These are phyloP conservation scores for Acipenser ruthenus DNA, from an alignment of 2,797 vertebrate genomes.

Conservation along the genomic window DNA sequence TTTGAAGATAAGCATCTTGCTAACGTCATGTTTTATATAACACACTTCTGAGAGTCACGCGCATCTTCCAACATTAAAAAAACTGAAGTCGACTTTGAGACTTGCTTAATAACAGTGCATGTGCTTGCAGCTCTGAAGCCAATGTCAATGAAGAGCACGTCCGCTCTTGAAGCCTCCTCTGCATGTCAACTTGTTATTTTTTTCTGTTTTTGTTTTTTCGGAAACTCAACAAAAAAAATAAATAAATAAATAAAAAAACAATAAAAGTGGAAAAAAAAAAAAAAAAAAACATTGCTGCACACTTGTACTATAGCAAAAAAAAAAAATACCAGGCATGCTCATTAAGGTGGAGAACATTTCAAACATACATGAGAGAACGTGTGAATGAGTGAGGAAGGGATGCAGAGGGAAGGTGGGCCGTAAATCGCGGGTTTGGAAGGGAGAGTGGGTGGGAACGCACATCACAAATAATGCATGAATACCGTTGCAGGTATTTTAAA, in stretches of 20 bases:
- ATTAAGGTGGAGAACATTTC: slow-evolving; percentile 27
- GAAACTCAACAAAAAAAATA: slow-evolving; percentile 26
- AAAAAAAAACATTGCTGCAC: slow-evolving; percentile 21
- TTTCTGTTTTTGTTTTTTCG: slow-evolving; percentile 30
- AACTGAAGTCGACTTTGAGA: slow-evolving; percentile 23
- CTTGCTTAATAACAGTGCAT: slow-evolving; percentile 49
- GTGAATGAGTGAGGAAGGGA: slow-evolving; percentile 4
- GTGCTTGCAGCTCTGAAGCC: slow-evolving; percentile 58
- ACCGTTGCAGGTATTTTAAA: slow-evolving; percentile 66
- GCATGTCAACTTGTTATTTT: slow-evolving; percentile 50
- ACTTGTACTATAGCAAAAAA: slow-evolving; percentile 32
- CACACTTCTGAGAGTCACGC: slow-evolving; percentile 55
- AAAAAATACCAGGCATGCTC: slow-evolving; percentile 53
- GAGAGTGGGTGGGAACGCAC: slow-evolving; percentile 31
- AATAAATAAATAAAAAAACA: slow-evolving; percentile 23
- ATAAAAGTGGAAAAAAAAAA: neutral
- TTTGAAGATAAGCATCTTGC: slow-evolving; percentile 13
- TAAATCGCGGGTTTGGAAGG: neutral
- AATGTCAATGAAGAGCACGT: slow-evolving; percentile 14
- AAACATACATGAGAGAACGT: slow-evolving; percentile 1
- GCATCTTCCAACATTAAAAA: slow-evolving; percentile 50
- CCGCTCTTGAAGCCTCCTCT: slow-evolving; percentile 37
- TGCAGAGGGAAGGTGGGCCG: too few relatives aligned
- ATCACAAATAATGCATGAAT: slow-evolving; percentile 71
- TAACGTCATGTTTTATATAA: slow-evolving; percentile 70